Conservation (phyloP, 2,113 vertebrate species). For the Colistium nudipinnis region DNA sequence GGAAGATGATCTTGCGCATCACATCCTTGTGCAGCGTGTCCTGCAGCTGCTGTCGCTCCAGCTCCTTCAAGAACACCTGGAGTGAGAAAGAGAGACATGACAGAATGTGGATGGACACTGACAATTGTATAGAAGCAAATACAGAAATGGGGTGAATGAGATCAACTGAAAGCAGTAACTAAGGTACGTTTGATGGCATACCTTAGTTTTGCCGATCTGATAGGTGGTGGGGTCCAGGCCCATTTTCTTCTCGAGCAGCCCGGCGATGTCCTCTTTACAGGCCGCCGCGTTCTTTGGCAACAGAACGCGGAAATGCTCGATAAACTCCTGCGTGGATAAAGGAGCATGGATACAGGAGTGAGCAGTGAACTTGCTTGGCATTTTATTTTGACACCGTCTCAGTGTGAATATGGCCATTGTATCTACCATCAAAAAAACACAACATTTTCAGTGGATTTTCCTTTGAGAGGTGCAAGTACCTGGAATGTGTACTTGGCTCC, state of each 20-base stretch:
- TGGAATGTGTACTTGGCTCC: slow-evolving; percentile 97
- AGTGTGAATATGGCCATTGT: neutral
- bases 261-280: slow-evolving; percentile 85
- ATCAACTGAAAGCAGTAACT: neutral
- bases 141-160: neutral
- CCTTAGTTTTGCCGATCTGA: slow-evolving; percentile 97
- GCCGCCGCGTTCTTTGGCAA: slow-evolving; percentile 85
- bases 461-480: slow-evolving; percentile 76
- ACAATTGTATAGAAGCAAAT: neutral
- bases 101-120: neutral
- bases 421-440: neutral
- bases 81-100: neutral
- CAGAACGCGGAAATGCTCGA: slow-evolving; percentile 92
- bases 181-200: slow-evolving; percentile 50
- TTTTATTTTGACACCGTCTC: neutral
- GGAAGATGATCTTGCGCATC: slow-evolving; percentile 90
- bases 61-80: slow-evolving; percentile 97
- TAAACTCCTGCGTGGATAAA: slow-evolving; percentile 85
- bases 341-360: neutral
- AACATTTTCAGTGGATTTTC: neutral
- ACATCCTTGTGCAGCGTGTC: slow-evolving; percentile 94
- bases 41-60: slow-evolving; percentile 89
- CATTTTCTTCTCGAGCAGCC: slow-evolving; percentile 87
- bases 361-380: too few relatives aligned
- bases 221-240: slow-evolving; percentile 86